phyloP scores from a whole-genome alignment of 2,888 invertebrate genomes.

The Ectobius pallidus region DNA sequence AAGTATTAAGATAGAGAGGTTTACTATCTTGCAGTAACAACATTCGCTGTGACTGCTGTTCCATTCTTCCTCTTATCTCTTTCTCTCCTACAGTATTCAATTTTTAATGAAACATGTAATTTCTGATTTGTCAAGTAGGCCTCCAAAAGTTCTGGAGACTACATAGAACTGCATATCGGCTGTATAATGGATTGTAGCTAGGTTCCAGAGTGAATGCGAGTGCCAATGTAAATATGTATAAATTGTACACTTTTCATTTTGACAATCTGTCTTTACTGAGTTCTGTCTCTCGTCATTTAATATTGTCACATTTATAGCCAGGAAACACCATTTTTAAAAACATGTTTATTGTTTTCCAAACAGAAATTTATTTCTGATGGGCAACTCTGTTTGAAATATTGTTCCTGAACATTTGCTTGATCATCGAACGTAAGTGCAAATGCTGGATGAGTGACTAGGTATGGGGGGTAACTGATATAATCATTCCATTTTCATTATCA shows the following conservation, averaged over 20 bases:
- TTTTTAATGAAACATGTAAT: too few relatives aligned
- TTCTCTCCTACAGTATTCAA: too few relatives aligned
- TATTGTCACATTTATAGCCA: constrained; percentile 7
- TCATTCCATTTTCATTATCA: constrained; percentile 13
- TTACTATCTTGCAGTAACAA: too few relatives aligned
- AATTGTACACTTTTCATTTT: constrained; percentile 9
- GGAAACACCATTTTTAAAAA: not conserved
- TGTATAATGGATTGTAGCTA: constrained; percentile 3
- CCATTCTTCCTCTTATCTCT: too few relatives aligned
- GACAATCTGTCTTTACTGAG: not conserved
- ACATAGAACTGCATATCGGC: constrained; percentile 22
- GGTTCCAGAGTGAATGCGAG: not conserved
- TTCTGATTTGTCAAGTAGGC: not conserved
- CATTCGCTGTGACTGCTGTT: too few relatives aligned
- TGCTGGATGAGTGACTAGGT: not conserved
- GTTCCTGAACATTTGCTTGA: constrained; percentile 7
- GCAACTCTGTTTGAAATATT: constrained; percentile 21
- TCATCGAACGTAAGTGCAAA: not conserved
- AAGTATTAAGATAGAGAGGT: too few relatives aligned
- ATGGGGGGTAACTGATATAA: constrained; percentile 6
- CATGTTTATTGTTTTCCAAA: constrained; percentile 22
- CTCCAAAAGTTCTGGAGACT: not conserved
- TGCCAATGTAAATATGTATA: constrained; percentile 28
- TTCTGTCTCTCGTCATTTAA: constrained; percentile 16
- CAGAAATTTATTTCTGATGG: constrained; percentile 24